Percentiles rank a stretch among this genome's conserved stretches.
phyloP scores from a whole-genome alignment of 2,888 invertebrate species.

The Leptinotarsa juncta region DNA sequence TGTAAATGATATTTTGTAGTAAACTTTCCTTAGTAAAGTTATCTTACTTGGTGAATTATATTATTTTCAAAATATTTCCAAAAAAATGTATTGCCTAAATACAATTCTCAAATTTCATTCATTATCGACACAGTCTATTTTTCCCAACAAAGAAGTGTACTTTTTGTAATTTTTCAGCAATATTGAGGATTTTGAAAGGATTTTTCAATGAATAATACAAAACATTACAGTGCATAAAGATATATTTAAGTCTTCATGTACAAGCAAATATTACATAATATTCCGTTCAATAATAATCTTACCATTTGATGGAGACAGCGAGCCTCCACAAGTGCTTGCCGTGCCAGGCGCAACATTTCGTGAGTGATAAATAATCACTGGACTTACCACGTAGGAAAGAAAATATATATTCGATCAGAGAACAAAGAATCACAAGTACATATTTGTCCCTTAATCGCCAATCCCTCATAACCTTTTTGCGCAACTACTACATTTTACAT shows the following conservation, averaged over 20 bases:
- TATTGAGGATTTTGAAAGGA: not conserved
- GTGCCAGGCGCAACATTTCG: constrained; percentile 51
- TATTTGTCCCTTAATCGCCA: constrained; percentile 64
- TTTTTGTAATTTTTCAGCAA: not conserved
- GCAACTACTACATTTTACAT: constrained; percentile 61
- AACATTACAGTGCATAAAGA: constrained; percentile 76
- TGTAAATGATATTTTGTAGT: no score
- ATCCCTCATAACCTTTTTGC: constrained; percentile 59
- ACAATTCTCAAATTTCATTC: no score
- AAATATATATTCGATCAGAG: constrained; percentile 64
- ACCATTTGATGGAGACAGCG: constrained; percentile 61
- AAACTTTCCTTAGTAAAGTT: no score
- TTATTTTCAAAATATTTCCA: no score
- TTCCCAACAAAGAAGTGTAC: no score
- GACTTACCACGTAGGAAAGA: constrained; percentile 59
- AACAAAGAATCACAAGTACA: constrained; percentile 64
- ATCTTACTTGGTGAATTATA: no score
- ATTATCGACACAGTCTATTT: no score
- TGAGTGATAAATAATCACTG: constrained; percentile 60
- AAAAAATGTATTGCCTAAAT: no score
- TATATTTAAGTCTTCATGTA: constrained; percentile 83
- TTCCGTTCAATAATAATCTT: constrained; percentile 68
- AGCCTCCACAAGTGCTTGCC: constrained; percentile 60
- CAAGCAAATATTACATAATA: constrained; percentile 78
- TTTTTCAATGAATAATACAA: constrained; percentile 18